Percentiles rank a stretch among this genome's conserved stretches.
Evolutionary conservation across 2,888 invertebrate species (phyloP).

Genomic region (Ptilodon capucinus): DNA sequence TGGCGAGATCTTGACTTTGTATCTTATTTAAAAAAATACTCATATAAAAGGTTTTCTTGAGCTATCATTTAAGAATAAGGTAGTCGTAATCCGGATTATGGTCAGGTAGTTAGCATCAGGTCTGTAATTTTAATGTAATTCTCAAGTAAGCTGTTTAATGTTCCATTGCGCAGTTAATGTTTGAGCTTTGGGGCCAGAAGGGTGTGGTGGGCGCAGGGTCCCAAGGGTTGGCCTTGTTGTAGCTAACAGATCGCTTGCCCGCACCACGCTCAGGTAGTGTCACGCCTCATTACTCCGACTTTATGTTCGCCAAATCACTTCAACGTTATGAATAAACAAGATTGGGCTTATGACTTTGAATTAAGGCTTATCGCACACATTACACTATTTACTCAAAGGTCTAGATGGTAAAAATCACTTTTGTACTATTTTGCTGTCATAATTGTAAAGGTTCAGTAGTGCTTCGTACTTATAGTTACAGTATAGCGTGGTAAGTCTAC

Average conservation of each 20-base stretch:
- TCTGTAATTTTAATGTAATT: conserved; percentile 63
- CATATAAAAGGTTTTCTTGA: conserved; percentile 34
- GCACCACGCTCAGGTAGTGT: conserved; percentile 66
- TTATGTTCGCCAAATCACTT: conserved; percentile 68
- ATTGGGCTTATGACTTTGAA: conserved; percentile 42
- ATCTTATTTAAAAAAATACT: conserved; percentile 11
- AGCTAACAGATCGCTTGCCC: conserved; percentile 61
- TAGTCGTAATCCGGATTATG: conserved; percentile 47
- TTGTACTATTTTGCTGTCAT: no score
- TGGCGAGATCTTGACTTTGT: conserved; percentile 7
- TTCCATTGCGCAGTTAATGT: conserved; percentile 65
- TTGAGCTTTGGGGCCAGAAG: conserved; percentile 43
- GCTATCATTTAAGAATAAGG: conserved; percentile 44
- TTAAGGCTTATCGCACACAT: conserved; percentile 16
- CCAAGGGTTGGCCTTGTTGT: conserved; percentile 51
- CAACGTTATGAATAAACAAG: conserved; percentile 60
- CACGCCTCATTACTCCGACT: conserved; percentile 68
- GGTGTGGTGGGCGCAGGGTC: conserved; percentile 27
- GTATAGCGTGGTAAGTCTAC: no score
- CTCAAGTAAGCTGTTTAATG: conserved; percentile 66
- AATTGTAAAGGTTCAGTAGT: no score
- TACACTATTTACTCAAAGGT: conserved; percentile 14
- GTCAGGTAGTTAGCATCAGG: conserved; percentile 46
- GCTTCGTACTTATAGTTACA: no score
- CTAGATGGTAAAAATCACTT: no score